phyloP scores from a whole-genome alignment of 2,113 vertebrate genomes.

The Alethe castanea region DNA sequence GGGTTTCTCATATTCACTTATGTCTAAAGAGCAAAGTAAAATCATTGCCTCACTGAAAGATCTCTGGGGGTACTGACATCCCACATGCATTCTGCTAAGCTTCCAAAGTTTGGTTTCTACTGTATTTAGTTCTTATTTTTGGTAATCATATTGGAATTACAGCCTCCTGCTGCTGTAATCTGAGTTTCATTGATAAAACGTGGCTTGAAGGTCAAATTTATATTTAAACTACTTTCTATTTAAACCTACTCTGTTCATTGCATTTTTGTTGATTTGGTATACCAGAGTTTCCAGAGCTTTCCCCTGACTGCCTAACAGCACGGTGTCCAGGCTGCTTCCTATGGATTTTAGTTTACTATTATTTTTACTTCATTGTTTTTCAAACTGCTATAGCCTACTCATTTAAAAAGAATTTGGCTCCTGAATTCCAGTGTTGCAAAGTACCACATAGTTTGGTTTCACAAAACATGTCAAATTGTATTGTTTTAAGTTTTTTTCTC shows the following conservation, averaged over 20 bases:
- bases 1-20: neutral
- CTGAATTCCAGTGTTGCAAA: neutral
- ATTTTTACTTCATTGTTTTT: neutral
- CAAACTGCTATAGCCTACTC: neutral
- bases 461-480: slow-evolving; percentile 8
- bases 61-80: neutral
- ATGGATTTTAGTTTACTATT: neutral
- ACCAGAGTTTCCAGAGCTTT: neutral
- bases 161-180: neutral
- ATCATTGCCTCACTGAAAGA: neutral
- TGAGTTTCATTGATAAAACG: neutral
- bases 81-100: neutral
- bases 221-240: neutral
- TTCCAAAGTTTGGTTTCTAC: neutral
- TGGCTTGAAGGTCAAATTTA: neutral
- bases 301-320: neutral
- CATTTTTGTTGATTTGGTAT: neutral
- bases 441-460: neutral
- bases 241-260: neutral
- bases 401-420: neutral
- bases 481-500: neutral
- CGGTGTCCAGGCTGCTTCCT: neutral
- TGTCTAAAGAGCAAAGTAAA: neutral
- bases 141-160: neutral
- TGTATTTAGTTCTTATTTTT: neutral